A percentile compares a stretch with the other conserved stretches of the same genome.
These are phyloP conservation scores for Zoroaster sp. DNA, from an alignment of 53 echinoderm and acorn worm genomes.

Conservation along the genomic window DNA sequence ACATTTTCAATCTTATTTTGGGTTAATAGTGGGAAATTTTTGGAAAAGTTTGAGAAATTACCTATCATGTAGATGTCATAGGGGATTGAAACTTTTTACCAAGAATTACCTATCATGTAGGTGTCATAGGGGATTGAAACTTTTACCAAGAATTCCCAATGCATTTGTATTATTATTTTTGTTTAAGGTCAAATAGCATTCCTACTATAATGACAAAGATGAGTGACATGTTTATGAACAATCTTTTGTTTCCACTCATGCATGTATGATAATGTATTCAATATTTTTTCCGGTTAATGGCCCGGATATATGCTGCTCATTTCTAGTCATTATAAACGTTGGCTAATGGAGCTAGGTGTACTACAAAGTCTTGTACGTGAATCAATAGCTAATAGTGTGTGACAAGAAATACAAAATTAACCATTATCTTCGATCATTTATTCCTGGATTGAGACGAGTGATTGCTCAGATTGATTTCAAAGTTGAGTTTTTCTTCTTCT, in stretches of 20 bases:
- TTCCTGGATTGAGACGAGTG: not conserved
- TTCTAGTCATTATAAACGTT: not conserved
- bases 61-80: too few relatives aligned
- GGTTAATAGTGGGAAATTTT: too few relatives aligned
- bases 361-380: too few relatives aligned
- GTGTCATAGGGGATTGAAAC: not conserved
- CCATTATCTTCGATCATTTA: slow-evolving; percentile 36
- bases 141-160: not conserved
- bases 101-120: not conserved
- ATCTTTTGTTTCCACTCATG: not conserved
- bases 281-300: not conserved
- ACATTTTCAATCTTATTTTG: too few relatives aligned
- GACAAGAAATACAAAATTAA: slow-evolving; percentile 20
- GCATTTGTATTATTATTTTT: too few relatives aligned
- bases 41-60: too few relatives aligned
- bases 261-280: not conserved
- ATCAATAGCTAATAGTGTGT: slow-evolving; percentile 2
- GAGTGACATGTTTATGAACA: not conserved
- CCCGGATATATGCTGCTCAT: not conserved
- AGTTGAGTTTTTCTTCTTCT: too few relatives aligned
- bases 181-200: not conserved
- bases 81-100: too few relatives aligned
- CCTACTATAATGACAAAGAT: not conserved
- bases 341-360: slow-evolving; percentile 25
- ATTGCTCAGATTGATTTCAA: slow-evolving; percentile 5